These are phyloP conservation scores for Dermolepida albohirtum DNA, from an alignment of 2,888 invertebrate species.

Conservation along the genomic window DNA sequence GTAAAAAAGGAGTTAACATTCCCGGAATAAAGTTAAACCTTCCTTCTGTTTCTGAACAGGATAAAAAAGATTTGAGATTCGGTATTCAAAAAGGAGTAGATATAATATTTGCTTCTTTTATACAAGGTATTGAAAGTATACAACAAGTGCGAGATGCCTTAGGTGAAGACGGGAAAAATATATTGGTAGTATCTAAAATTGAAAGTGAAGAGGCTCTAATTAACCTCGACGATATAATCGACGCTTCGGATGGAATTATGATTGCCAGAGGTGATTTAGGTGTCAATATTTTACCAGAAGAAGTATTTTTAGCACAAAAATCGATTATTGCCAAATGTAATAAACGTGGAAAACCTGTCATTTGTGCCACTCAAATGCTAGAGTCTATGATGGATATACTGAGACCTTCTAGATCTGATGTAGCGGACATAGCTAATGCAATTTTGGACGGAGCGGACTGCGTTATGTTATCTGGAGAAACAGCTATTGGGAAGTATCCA, in stretches of 20 bases:
- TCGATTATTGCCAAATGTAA: conserved; percentile 98
- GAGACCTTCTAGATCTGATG: conserved; percentile 95
- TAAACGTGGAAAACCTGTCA: conserved; percentile 94
- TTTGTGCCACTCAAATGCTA: conserved; percentile 98
- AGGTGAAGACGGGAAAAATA: conserved; percentile 89
- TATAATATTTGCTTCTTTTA: conserved; percentile 98
- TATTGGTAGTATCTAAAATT: conserved; percentile 97
- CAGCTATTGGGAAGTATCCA: conserved; percentile 97
- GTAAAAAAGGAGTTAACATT: conserved; percentile 96
- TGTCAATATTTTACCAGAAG: conserved; percentile 97
- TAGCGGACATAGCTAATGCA: conserved; percentile 98
- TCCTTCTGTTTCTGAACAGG: conserved; percentile 98
- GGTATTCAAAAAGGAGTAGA: conserved; percentile 94
- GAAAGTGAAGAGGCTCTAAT: conserved; percentile 98
- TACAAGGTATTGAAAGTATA: conserved; percentile 91
- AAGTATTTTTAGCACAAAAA: conserved; percentile 97
- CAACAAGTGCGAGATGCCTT: conserved; percentile 87
- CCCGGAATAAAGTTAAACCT: conserved; percentile 96
- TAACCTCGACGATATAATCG: conserved; percentile 93
- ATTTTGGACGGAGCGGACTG: conserved; percentile 98
- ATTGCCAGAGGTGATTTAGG: conserved; percentile 98
- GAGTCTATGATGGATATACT: conserved; percentile 99
- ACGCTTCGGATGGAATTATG: conserved; percentile 97
- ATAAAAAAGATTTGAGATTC: conserved; percentile 89
- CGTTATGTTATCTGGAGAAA: conserved; percentile 99